Evolutionary conservation across 2,888 invertebrate genomes (phyloP).

Genomic region (Julus scandinavius): DNA sequence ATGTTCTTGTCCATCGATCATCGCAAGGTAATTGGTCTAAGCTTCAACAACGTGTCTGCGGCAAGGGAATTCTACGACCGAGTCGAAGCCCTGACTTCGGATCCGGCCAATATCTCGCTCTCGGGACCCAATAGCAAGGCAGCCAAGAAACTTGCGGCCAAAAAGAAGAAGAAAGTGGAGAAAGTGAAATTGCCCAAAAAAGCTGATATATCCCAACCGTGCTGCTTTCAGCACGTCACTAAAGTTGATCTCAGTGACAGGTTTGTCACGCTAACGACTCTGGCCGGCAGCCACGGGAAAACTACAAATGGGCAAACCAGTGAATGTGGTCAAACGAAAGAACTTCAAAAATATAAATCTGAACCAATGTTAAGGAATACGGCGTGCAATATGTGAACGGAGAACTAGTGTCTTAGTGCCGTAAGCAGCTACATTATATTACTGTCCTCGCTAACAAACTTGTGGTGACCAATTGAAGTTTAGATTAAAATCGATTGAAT

Average conservation of each 20-base stretch:
- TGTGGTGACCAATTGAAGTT: neutral
- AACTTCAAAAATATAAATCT: constrained; percentile 43
- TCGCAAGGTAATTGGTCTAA: constrained; percentile 79
- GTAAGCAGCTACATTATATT: neutral
- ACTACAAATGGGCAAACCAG: neutral
- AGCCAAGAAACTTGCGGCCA: constrained; percentile 65
- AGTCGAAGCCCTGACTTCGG: constrained; percentile 76
- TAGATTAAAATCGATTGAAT: neutral
- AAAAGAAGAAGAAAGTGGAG: constrained; percentile 61
- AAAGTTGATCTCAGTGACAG: constrained; percentile 78
- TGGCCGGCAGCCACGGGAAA: constrained; percentile 56
- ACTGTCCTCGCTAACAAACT: neutral
- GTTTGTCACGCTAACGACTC: constrained; percentile 72
- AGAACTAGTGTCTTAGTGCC: neutral
- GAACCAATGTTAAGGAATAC: constrained; percentile 47
- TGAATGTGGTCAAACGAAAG: constrained; percentile 8
- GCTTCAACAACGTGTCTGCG: constrained; percentile 79
- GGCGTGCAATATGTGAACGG: neutral
- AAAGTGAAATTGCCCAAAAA: constrained; percentile 75
- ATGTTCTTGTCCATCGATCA: constrained; percentile 83
- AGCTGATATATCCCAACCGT: constrained; percentile 84
- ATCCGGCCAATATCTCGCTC: constrained; percentile 81
- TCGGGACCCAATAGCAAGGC: constrained; percentile 70
- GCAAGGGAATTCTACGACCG: constrained; percentile 78
- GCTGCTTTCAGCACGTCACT: constrained; percentile 85